phyloP scores from a whole-genome alignment of 2,888 invertebrate species.

The Philaethria dido region DNA sequence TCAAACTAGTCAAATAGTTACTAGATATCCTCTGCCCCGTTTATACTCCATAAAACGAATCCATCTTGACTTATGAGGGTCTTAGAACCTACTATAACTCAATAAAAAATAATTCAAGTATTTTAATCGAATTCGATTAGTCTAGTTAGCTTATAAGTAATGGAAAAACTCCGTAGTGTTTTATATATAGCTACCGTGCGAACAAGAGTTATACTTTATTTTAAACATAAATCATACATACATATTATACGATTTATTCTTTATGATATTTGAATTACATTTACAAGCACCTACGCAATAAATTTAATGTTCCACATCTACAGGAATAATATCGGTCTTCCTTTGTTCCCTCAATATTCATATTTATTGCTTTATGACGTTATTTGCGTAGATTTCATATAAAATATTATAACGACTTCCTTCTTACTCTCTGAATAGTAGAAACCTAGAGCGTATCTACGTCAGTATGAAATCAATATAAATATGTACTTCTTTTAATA shows the following conservation, averaged over 20 bases:
- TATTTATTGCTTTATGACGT: slow-evolving; percentile 51
- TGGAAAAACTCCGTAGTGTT: not conserved
- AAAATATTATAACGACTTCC: slow-evolving; percentile 57
- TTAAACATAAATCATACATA: not conserved
- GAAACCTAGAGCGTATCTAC: not conserved
- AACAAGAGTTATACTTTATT: not conserved
- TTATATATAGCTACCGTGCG: not conserved
- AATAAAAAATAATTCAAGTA: not conserved
- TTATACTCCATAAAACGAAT: not conserved
- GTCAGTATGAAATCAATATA: slow-evolving; percentile 13
- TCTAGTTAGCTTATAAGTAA: not conserved
- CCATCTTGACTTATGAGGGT: not conserved
- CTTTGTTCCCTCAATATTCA: slow-evolving; percentile 50
- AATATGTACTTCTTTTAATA: slow-evolving; percentile 1
- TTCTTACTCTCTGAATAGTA: slow-evolving; percentile 40
- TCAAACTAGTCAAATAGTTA: not conserved
- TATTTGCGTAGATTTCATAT: slow-evolving; percentile 54
- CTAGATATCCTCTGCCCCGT: no score
- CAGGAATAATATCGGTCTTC: slow-evolving; percentile 38
- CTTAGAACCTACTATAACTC: not conserved
- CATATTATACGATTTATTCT: not conserved
- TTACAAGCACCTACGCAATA: slow-evolving; percentile 35
- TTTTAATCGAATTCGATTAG: not conserved
- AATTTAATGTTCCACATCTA: slow-evolving; percentile 27
- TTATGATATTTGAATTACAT: slow-evolving; percentile 17